Percentiles rank a stretch among this genome's conserved stretches.
phyloP scores from a whole-genome alignment of 2,113 vertebrate genomes.

The Neotragus pygmaeus region DNA sequence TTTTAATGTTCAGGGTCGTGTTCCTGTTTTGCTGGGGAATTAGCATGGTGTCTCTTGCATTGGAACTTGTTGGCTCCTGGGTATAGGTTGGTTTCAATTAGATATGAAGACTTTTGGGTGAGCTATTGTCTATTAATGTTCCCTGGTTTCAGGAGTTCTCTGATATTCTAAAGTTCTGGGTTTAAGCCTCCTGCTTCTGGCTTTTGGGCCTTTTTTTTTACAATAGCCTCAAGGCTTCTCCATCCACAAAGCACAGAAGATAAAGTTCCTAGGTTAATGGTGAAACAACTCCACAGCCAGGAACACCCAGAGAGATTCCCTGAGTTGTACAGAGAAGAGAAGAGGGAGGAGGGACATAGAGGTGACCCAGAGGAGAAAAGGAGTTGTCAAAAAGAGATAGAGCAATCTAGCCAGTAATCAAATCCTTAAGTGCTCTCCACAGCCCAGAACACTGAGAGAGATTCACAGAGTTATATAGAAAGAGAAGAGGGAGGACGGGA shows the following conservation, averaged over 20 bases:
- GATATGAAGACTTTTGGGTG: neutral
- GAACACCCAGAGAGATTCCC: neutral
- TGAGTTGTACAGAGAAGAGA: neutral
- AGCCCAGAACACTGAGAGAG: neutral
- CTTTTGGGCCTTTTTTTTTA: neutral
- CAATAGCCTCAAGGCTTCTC: neutral
- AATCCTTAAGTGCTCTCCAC: neutral
- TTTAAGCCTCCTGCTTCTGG: neutral
- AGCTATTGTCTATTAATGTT: neutral
- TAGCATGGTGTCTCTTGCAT: neutral
- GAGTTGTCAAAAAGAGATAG: accelerated
- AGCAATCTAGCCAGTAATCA: neutral
- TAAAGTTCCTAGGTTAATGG: neutral
- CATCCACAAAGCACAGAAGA: neutral
- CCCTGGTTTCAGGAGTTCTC: neutral
- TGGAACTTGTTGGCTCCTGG: neutral
- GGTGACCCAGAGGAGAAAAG: neutral
- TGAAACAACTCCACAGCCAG: neutral
- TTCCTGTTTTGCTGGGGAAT: neutral
- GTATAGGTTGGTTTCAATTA: neutral
- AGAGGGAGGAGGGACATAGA: neutral
- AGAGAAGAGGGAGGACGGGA: neutral
- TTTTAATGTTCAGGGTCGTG: neutral
- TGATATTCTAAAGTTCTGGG: neutral
- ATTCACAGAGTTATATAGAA: neutral